Evolutionary conservation across 2,888 invertebrate genomes (phyloP).

Genomic region (Tenthredo scrophulariae): DNA sequence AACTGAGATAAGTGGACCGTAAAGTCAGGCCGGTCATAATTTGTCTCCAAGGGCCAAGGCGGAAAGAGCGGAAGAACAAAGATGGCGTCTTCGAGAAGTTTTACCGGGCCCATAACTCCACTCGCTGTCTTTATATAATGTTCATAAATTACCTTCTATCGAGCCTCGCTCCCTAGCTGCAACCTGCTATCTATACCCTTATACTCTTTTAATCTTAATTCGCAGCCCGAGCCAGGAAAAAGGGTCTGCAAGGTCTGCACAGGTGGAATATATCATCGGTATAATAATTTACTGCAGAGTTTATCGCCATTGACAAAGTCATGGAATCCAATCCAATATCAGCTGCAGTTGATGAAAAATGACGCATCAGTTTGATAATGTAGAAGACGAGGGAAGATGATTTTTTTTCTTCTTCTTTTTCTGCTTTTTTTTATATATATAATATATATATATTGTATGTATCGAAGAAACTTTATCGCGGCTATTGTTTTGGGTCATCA

Average conservation of each 20-base stretch:
- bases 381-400: not conserved
- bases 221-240: constrained; percentile 1
- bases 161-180: constrained; percentile 28
- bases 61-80: constrained; percentile 39
- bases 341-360: not conserved
- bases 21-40: constrained; percentile 43
- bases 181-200: not conserved
- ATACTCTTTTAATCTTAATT: constrained; percentile 42
- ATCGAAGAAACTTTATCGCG: not conserved
- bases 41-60: constrained; percentile 40
- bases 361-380: not conserved
- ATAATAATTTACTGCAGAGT: not conserved
- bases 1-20: constrained; percentile 45
- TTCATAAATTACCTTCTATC: constrained; percentile 50
- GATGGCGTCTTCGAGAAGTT: constrained; percentile 48
- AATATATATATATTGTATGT: not conserved
- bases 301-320: not conserved
- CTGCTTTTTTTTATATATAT: too few relatives aligned
- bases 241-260: not conserved
- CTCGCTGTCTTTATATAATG: constrained; percentile 50
- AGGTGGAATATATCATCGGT: not conserved
- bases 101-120: constrained; percentile 42
- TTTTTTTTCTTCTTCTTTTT: not conserved
- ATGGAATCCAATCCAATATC: not conserved
- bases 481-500: constrained; percentile 24